A percentile compares a stretch with the other conserved stretches of the same genome.
Conservation (phyloP, 2,113 vertebrate genomes). For the Cheirogaleus medius region DNA sequence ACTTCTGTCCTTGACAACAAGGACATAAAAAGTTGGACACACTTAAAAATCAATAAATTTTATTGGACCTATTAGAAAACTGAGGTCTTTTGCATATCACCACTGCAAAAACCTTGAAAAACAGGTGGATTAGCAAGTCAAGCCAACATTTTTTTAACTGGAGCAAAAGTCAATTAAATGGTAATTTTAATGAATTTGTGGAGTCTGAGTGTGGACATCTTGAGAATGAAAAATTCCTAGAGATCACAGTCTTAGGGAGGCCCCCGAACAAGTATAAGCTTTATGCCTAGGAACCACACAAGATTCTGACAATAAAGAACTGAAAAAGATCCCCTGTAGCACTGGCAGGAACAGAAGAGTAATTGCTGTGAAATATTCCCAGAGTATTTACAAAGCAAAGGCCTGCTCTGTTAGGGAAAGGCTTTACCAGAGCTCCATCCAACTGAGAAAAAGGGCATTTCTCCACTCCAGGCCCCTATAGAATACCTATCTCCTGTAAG, state of each 20-base stretch:
- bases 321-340: not conserved
- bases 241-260: too few relatives aligned
- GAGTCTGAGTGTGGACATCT: not conserved
- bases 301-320: not conserved
- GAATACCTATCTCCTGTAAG: not conserved
- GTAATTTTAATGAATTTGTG: not conserved
- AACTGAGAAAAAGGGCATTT: not conserved
- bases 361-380: not conserved
- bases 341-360: not conserved
- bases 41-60: not conserved
- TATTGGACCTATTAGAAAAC: not conserved
- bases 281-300: not conserved
- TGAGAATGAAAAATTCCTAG: not conserved
- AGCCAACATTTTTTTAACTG: not conserved
- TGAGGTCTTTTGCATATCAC: not conserved
- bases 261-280: rapidly evolving
- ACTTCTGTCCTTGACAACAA: not conserved
- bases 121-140: not conserved
- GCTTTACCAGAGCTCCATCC: not conserved
- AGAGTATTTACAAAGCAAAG: not conserved
- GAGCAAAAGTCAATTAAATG: not conserved
- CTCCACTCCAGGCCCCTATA: not conserved
- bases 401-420: not conserved
- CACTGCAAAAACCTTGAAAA: not conserved
- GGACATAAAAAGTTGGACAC: not conserved